Percentiles rank a stretch among this genome's conserved stretches.
Evolutionary conservation across 2,888 invertebrate species (phyloP).

Genomic region (Tinea pellionella): DNA sequence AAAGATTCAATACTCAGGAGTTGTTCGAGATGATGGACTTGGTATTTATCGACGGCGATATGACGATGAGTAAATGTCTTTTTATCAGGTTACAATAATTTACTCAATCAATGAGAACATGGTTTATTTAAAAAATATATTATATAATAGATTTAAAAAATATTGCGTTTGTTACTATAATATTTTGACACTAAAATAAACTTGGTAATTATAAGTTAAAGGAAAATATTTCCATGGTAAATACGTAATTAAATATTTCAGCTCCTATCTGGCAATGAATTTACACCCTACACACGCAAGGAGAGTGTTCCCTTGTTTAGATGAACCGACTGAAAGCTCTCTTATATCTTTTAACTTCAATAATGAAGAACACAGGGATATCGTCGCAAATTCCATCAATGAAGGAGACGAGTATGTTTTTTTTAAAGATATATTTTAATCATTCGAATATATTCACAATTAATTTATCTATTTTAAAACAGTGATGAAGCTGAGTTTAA

Average conservation of each 20-base stretch:
- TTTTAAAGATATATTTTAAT: not conserved
- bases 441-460: not conserved
- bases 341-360: slow-evolving; percentile 47
- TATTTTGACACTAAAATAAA: too few species aligned
- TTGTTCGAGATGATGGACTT: slow-evolving; percentile 23
- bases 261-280: slow-evolving; percentile 69
- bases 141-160: too few species aligned
- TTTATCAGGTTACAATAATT: not conserved
- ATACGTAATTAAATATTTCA: slow-evolving; percentile 19
- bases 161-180: too few species aligned
- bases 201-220: too few species aligned
- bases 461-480: not conserved
- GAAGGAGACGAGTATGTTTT: slow-evolving; percentile 37
- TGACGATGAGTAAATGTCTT: slow-evolving; percentile 23
- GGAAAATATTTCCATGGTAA: too few species aligned
- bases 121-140: too few species aligned
- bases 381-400: slow-evolving; percentile 35
- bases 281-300: slow-evolving; percentile 72
- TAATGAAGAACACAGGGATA: slow-evolving; percentile 29
- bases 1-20: slow-evolving; percentile 35
- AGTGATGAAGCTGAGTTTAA: slow-evolving; percentile 24
- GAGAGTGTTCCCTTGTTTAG: slow-evolving; percentile 78
- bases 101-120: not conserved
- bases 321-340: slow-evolving; percentile 65
- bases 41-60: slow-evolving; percentile 32